phyloP scores from a whole-genome alignment of 1,140 invertebrate genomes.

The Bombus haemorrhoidalis region DNA sequence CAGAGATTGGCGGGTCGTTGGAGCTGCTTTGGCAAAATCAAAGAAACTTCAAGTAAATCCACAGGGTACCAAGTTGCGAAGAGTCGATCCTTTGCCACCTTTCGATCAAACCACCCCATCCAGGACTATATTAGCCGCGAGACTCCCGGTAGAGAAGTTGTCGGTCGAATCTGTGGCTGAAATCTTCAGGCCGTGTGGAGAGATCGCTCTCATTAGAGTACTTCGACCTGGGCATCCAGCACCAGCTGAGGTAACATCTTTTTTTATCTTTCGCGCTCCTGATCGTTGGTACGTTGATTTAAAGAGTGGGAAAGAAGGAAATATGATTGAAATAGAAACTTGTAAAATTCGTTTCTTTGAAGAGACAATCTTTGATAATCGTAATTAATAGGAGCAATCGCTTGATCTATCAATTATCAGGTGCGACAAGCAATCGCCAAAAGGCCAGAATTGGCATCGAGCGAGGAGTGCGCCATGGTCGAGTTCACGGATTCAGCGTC shows the following conservation, averaged over 20 bases:
- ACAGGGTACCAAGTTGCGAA: constrained; percentile 93
- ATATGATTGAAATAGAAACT: too few species aligned
- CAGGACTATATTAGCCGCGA: constrained; percentile 93
- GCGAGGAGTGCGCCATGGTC: constrained; percentile 92
- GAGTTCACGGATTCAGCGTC: constrained; percentile 95
- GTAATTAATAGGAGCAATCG: not conserved
- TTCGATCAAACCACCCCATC: constrained; percentile 96
- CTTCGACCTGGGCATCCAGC: constrained; percentile 93
- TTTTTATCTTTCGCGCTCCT: not conserved
- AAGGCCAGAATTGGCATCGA: constrained; percentile 91
- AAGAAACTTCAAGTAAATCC: constrained; percentile 94
- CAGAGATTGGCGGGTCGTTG: constrained; percentile 96
- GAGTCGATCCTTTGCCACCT: constrained; percentile 92
- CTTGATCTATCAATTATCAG: constrained; percentile 51
- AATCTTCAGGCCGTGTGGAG: constrained; percentile 92
- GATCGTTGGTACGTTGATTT: not conserved
- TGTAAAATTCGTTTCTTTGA: not conserved
- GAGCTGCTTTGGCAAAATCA: constrained; percentile 90
- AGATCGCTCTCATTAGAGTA: constrained; percentile 93
- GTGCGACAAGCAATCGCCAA: constrained; percentile 94
- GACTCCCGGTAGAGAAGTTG: constrained; percentile 91
- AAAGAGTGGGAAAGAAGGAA: not conserved
- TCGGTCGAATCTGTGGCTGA: constrained; percentile 94
- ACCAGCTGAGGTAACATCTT: constrained; percentile 87
- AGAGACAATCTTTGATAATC: too few species aligned